Evolutionary conservation across 2,888 invertebrate genomes (phyloP).

Genomic region (Linyphia triangularis): DNA sequence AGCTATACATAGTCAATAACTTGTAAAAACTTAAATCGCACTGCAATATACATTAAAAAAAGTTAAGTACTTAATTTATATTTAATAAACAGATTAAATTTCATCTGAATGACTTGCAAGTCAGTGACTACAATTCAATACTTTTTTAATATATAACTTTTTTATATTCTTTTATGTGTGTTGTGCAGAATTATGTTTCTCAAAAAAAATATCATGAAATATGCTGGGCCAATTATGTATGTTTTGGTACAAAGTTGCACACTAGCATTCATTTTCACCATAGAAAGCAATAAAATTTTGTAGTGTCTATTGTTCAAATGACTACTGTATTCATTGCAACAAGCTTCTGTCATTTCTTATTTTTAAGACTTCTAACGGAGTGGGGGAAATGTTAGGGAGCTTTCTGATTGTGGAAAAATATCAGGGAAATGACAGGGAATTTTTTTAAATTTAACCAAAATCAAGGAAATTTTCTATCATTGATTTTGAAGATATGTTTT

Average conservation of each 20-base stretch:
- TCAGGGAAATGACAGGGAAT: no score
- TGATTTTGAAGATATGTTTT: no score
- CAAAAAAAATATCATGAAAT: neutral
- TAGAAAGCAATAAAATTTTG: constrained; percentile 63
- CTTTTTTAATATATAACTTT: neutral
- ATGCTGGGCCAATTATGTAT: neutral
- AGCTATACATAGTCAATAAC: neutral
- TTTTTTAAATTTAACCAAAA: no score
- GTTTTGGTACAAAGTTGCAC: constrained; percentile 28
- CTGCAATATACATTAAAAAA: neutral
- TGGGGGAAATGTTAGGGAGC: no score
- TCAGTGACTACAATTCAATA: neutral
- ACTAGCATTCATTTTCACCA: constrained; percentile 38
- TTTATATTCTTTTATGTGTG: neutral
- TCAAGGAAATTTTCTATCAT: no score
- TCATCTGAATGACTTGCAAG: neutral
- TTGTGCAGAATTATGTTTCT: neutral
- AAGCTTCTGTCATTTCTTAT: no score
- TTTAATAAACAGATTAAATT: constrained; percentile 26
- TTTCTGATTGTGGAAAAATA: no score
- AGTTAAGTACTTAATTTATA: neutral
- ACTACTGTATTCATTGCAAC: neutral
- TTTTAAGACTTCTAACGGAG: no score
- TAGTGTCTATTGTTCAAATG: constrained; percentile 43
- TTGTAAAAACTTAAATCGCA: neutral